Percentiles rank a stretch among this genome's conserved stretches.
Conservation (phyloP, 2,113 vertebrate genomes). For the Sitta europaea region DNA sequence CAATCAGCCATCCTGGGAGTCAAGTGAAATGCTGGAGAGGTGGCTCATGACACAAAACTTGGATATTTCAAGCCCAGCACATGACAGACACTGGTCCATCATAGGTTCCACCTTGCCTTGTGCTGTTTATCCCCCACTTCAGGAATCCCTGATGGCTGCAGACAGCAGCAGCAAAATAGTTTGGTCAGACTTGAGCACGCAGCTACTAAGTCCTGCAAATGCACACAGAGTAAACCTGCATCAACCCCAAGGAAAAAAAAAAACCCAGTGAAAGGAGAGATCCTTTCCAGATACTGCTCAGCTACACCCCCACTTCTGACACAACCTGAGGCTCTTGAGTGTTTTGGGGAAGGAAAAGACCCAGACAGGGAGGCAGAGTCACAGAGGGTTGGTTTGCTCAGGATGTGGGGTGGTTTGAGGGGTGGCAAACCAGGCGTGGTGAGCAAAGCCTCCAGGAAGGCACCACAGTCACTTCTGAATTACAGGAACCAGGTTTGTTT, state of each 20-base stretch:
- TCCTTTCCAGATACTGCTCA: neutral
- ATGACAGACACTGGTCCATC: neutral
- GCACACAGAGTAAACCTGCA: neutral
- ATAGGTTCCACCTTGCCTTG: neutral
- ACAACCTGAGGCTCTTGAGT: neutral
- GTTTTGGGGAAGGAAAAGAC: neutral
- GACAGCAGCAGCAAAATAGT: neutral
- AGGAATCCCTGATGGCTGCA: neutral
- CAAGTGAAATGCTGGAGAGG: neutral
- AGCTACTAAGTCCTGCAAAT: neutral
- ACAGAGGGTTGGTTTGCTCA: neutral
- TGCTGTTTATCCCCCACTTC: neutral
- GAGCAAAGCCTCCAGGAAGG: neutral
- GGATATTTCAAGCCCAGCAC: neutral
- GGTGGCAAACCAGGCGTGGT: neutral
- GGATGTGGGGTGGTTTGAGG: neutral
- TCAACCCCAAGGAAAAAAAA: neutral
- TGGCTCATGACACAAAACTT: neutral
- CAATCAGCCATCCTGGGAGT: neutral
- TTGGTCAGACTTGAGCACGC: rapidly evolving
- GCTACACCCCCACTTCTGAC: neutral
- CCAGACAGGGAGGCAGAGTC: neutral
- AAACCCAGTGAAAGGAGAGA: neutral
- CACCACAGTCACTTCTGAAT: neutral
- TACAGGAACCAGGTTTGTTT: neutral